These are phyloP conservation scores for Adelosebastes latens DNA, from an alignment of 2,797 vertebrate species.

Conservation along the genomic window DNA sequence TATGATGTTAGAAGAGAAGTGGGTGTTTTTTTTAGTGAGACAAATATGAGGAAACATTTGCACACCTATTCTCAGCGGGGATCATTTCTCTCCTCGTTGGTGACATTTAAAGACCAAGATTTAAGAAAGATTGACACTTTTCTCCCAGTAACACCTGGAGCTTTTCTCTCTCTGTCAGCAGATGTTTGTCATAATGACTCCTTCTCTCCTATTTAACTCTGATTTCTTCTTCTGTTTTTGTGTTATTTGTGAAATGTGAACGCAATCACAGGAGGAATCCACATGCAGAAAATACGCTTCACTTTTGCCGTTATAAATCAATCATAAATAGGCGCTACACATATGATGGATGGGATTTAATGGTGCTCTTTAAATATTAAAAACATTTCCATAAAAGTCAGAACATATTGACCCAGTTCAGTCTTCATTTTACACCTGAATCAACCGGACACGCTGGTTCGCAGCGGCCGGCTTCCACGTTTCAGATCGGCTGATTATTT, in stretches of 20 bases:
- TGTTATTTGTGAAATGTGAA: neutral
- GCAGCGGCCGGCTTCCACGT: neutral
- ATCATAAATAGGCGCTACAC: neutral
- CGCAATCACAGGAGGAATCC: neutral
- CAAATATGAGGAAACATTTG: neutral
- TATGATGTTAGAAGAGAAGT: neutral
- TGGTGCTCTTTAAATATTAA: neutral
- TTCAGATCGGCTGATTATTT: conserved; percentile 40
- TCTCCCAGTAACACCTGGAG: conserved; percentile 3
- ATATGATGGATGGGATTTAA: neutral
- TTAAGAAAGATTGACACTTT: neutral
- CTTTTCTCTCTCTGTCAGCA: conserved; percentile 11
- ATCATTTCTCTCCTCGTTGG: neutral
- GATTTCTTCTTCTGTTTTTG: conserved; percentile 4
- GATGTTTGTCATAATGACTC: neutral
- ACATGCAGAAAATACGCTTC: neutral
- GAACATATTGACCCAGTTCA: conserved; percentile 4
- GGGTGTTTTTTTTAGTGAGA: neutral
- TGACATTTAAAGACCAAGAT: conserved; percentile 17
- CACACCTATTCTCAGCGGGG: neutral
- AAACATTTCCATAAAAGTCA: neutral
- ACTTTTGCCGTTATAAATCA: neutral
- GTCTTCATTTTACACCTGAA: conserved; percentile 15
- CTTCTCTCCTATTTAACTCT: neutral
- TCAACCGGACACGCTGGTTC: neutral